A percentile compares a stretch with the other conserved stretches of the same genome.
Evolutionary conservation across 2,888 invertebrate genomes (phyloP).

Genomic region (Agriotes lineatus): DNA sequence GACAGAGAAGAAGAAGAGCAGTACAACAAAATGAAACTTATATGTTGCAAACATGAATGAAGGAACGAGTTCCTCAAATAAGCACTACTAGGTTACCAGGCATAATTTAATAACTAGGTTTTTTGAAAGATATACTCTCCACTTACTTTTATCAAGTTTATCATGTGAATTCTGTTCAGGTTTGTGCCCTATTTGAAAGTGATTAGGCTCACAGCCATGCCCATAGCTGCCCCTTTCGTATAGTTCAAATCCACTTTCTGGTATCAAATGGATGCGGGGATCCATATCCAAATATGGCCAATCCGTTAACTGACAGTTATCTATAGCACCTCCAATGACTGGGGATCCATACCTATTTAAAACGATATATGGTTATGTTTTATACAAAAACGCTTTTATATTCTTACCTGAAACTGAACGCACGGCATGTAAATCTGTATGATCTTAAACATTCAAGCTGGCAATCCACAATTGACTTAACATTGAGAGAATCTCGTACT

Average conservation of each 20-base stretch:
- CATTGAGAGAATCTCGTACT: slow-evolving; percentile 75
- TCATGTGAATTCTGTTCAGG: slow-evolving; percentile 50
- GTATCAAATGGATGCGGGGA: slow-evolving; percentile 69
- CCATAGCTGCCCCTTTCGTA: slow-evolving; percentile 87
- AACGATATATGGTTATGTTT: background rate
- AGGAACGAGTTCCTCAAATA: too few relatives aligned
- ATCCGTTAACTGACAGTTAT: slow-evolving; percentile 85
- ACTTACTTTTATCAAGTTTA: slow-evolving; percentile 45
- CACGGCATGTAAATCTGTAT: slow-evolving; percentile 81
- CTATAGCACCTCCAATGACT: slow-evolving; percentile 73
- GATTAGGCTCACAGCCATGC: slow-evolving; percentile 82
- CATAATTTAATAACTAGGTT: background rate
- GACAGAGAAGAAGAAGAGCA: too few relatives aligned
- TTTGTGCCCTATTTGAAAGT: slow-evolving; percentile 61
- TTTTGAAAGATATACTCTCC: background rate
- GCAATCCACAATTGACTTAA: slow-evolving; percentile 81
- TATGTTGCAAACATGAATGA: too few relatives aligned
- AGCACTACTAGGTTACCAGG: too few relatives aligned
- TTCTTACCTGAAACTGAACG: slow-evolving; percentile 81
- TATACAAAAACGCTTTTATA: background rate
- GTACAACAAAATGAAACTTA: too few relatives aligned
- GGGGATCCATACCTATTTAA: slow-evolving; percentile 76
- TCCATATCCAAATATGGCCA: slow-evolving; percentile 77
- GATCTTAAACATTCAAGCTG: slow-evolving; percentile 84
- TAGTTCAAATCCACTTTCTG: slow-evolving; percentile 78